Evolutionary conservation across 2,888 invertebrate species (phyloP), one percentile per base, ranked within the genome.

Genomic region (Sphaerophoria rueppellii): DNA sequence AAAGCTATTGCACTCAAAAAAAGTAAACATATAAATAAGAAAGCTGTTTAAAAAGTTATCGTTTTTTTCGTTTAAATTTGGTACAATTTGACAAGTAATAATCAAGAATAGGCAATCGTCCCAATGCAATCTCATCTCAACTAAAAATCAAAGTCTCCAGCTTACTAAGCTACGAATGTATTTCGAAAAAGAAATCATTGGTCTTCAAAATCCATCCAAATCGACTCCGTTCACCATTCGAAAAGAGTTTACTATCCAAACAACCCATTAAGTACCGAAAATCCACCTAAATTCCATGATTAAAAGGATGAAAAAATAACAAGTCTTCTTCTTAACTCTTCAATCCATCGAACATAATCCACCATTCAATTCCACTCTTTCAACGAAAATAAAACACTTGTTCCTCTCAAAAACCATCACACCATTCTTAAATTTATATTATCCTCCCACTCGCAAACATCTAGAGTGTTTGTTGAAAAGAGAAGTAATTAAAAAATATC

Each of bases 271-370:
- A 24, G 24, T 24, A 43, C 43, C 9, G 12, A 40, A 40, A 7
- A 40, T 40, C 40, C 40, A 40, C 9, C 43, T 9, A 5, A 43
- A 43, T 43, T 43, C 43, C 43, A 43, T 43, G 11, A 43, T 43
- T 12, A 43, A 43, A 43, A 43, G 12, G 4, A 43, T 9, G 12
- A 11, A 9, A 6, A 43, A 43, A 6, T 11, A 43, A 43, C 43
- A 43, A 43, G 12, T 43, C 4, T 9, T 37, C n/a, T 58, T 16
- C 40, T 40, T 40, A 58, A 3, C 12, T 16, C 16, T 58, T 3
- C 58, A 58, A 58, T 58, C 40, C 32, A 61, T 63, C 14, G 16
- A 6, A 24, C 24, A 24, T 63, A 35, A 63, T 63, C 48, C 34
- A 63, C 48, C 61, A 61, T 46, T 48, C 6, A 35, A 40, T 58